phyloP scores from a whole-genome alignment of 2,797 vertebrate species.

The Anniella stebbinsi region DNA sequence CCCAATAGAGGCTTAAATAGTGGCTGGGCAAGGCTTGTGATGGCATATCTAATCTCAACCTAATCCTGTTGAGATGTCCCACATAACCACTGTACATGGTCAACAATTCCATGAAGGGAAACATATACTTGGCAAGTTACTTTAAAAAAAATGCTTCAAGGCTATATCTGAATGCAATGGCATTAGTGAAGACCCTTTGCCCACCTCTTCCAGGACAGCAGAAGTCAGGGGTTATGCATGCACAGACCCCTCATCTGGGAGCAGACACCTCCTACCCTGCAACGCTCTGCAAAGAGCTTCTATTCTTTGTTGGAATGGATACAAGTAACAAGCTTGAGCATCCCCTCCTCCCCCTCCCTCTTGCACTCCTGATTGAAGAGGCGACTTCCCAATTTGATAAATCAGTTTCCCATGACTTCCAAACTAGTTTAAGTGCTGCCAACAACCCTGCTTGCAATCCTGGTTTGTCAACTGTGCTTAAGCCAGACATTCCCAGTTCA shows the following conservation, averaged over 20 bases:
- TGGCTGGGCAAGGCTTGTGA: not conserved
- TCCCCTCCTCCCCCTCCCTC: not conserved
- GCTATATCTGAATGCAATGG: not conserved
- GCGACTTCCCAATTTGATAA: not conserved
- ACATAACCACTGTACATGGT: not conserved
- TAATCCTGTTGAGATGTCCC: not conserved
- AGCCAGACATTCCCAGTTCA: not conserved
- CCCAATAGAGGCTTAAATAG: not conserved
- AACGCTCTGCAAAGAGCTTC: not conserved
- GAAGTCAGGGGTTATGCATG: not conserved
- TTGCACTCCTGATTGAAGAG: not conserved
- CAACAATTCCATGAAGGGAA: not conserved
- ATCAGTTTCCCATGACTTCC: not conserved
- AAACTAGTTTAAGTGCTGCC: not conserved
- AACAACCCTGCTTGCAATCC: not conserved
- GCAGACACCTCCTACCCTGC: not conserved
- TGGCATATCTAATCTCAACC: not conserved
- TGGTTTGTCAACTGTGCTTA: not conserved
- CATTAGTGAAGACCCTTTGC: not conserved
- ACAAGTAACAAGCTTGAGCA: not conserved
- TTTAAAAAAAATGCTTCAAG: not conserved
- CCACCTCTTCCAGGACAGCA: not conserved
- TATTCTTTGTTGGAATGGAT: too few species aligned
- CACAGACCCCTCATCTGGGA: too few species aligned
- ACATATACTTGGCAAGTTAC: not conserved